Evolutionary conservation across 2,113 vertebrate genomes (phyloP).

Genomic region (Donacobius atricapilla): DNA sequence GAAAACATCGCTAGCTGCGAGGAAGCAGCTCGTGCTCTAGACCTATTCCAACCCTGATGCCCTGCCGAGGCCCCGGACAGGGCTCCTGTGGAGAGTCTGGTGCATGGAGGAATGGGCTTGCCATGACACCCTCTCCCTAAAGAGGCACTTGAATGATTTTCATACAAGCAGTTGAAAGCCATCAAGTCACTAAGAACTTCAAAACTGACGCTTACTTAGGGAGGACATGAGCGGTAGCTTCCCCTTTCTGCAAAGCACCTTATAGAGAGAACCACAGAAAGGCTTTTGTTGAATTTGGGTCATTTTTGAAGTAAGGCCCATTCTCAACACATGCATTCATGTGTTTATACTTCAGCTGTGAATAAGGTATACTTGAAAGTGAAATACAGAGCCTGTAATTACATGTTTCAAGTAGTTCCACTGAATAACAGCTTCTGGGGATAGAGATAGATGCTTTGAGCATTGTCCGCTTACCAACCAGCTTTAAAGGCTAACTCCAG

Average conservation of each 20-base stretch:
- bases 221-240: not conserved
- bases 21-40: not conserved
- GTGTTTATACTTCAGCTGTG: not conserved
- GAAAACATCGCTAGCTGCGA: not conserved
- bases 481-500: not conserved
- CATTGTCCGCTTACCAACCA: not conserved
- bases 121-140: not conserved
- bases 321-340: not conserved
- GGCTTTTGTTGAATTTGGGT: not conserved
- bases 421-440: not conserved
- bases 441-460: not conserved
- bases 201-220: not conserved
- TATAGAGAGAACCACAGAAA: not conserved
- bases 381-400: not conserved
- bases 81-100: fast-evolving
- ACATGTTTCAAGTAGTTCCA: not conserved
- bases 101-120: not conserved
- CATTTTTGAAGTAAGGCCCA: not conserved
- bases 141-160: not conserved
- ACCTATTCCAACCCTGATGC: too few relatives aligned
- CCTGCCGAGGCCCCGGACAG: not conserved
- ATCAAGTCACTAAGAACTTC: not conserved
- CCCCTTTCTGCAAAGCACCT: not conserved
- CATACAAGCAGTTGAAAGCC: not conserved
- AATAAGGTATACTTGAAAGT: not conserved